Base-by-base conservation (phyloP, 2,797 vertebrate species). In the Siniperca undulata region DNA sequence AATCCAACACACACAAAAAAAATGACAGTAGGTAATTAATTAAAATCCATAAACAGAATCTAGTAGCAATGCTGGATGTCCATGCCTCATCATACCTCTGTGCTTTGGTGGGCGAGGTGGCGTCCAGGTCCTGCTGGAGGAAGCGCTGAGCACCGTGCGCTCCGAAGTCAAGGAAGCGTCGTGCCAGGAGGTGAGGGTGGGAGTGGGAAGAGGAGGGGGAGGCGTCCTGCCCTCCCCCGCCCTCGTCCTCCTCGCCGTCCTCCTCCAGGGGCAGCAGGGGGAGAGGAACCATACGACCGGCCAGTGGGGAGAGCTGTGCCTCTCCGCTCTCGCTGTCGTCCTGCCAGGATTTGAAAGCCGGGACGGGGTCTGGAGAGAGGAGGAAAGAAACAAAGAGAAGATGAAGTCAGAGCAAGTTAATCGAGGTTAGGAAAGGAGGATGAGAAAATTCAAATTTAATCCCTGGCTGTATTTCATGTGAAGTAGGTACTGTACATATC, bases 301-400 rank as follows among this genome's bases (percentile, higher is more conserved):
- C 98, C 91, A 99, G 95, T 0, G 98, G 98, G 80, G 98, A 99
- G 79, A 99, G 96, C 89, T 99, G 97, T 34, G 98, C 98, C 93
- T 99, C 98, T 88, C 98, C 98, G 59, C 96, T 96, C 52, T 98
- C 98, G n/a, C 79, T 96, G 85, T 99, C 98, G 59, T 98, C 97
- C 93, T 99, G 98, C 98, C 98, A 99, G 86, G 97, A 97, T 90
- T 98, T 98, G 94, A 95, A 99, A 86, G 97, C 97, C 78, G 98
- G 98, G 93, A 99, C 96, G 0, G 98, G 98, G 88, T 99, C 98
- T 99, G 94, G 40, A 81, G 65, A 53, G 27, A 30, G 85, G 89
- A 16, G 2, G 42, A 59, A 11, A 53, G 24, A 69, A 7, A 65
- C 13, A 8, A 19, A 52, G 38, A 46, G 55, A 75, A 34, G 24